Percentiles rank a stretch among this genome's conserved stretches.
phyloP scores from a whole-genome alignment of 2,888 invertebrate species.

The Cecidostiba fungosa region DNA sequence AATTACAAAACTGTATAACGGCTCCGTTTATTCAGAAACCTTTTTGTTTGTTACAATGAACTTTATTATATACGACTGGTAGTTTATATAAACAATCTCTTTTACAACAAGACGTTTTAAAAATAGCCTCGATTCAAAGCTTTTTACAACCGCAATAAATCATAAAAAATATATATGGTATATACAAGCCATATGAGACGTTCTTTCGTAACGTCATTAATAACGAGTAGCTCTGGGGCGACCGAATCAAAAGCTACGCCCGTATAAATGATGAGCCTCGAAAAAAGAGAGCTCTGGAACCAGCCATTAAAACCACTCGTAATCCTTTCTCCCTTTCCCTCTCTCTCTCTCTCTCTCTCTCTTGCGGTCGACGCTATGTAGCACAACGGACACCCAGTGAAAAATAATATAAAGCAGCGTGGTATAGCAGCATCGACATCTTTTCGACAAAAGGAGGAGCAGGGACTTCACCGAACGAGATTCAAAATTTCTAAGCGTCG shows the following conservation, averaged over 20 bases:
- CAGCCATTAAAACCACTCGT: slow-evolving; percentile 9
- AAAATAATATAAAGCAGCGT: slow-evolving; percentile 22
- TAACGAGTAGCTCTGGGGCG: neutral
- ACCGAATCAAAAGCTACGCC: slow-evolving; percentile 28
- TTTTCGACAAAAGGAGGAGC: neutral
- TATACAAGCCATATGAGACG: neutral
- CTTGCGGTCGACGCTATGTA: neutral
- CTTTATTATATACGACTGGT: neutral
- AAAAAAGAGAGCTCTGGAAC: neutral
- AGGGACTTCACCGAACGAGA: slow-evolving; percentile 27
- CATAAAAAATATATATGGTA: neutral
- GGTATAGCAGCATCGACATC: neutral
- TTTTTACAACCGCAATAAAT: slow-evolving; percentile 1
- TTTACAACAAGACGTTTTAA: neutral
- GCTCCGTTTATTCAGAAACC: neutral
- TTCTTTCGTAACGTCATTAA: neutral
- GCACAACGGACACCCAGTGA: neutral
- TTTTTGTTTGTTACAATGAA: neutral
- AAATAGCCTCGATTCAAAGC: neutral
- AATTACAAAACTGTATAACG: neutral
- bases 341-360: neutral
- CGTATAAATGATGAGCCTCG: slow-evolving; percentile 3
- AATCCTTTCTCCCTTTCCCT: neutral
- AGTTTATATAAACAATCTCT: neutral
- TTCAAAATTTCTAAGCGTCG: slow-evolving; percentile 66